Base-by-base conservation (phyloP, 2,888 invertebrate genomes). In the Hoplodrina blanda region DNA sequence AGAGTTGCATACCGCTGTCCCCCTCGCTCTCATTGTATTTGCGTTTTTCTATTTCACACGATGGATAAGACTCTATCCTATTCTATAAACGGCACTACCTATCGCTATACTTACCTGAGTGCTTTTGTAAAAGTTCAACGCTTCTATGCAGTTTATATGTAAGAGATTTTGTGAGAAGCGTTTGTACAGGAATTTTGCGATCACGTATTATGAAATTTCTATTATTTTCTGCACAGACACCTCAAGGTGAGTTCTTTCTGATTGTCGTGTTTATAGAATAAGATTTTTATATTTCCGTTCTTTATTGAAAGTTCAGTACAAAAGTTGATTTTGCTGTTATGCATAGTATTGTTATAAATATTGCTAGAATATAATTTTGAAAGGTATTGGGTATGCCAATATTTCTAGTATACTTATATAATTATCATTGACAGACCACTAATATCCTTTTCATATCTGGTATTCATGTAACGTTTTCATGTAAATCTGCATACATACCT, bases 121-220 rank as follows among this genome's bases (percentile, higher is more conserved):
- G 95, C 95, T 94, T 95, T 96, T 96, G 95, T 93, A 93, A 93
- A 95, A 95, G 94, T 95, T 95, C 93, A 95, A 94, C 89, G 94
- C 90, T 94, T 94, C 94, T 95, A 89, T 93, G 92, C 93, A 93
- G 90, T 94, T 92, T 89, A 88, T 92, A 90, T 91, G 89, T 91
- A 89, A 91, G 90, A 88, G 91, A 93, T 93, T 93, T 93, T 90
- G 89, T 91, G 88, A 87, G 90, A 88, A 87, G 84, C 87, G 85
- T 82, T 81, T 75, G 69, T 64, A 89, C 88, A 85, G 84, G 89
- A 87, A 87, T 91, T 76, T 90, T 70, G 87, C 86, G 83, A 82
- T 85, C 79, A 84, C 83, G 87, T 87, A 84, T 89, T 83, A 83
- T 81, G 76, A 61, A 74, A 72, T 78, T 84, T 83, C 79, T 84